Conservation (phyloP, 2,113 vertebrate species). For the Chelonoidis abingdonii region DNA sequence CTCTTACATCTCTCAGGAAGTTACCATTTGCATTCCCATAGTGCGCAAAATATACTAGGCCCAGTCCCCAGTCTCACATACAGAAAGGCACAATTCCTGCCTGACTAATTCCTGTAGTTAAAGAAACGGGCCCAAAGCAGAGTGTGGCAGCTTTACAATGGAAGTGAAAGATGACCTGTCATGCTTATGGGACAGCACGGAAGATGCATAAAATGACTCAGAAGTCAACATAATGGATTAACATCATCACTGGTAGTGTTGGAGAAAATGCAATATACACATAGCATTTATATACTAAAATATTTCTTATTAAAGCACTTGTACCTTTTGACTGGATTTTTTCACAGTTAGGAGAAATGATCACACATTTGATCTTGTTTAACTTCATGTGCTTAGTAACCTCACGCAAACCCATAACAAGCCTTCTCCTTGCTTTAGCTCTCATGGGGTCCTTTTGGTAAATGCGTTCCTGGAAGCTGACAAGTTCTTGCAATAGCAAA, state of each 20-base stretch:
- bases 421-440: slow-evolving; percentile 93
- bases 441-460: slow-evolving; percentile 96
- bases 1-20: background rate
- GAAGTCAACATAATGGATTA: background rate
- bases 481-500: slow-evolving; percentile 94
- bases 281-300: background rate
- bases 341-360: slow-evolving; percentile 99
- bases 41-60: background rate
- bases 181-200: background rate
- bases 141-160: background rate
- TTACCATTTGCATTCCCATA: background rate
- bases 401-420: slow-evolving; percentile 97
- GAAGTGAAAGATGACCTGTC: background rate
- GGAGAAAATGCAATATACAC: background rate
- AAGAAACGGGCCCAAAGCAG: background rate
- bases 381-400: slow-evolving; percentile 99
- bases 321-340: slow-evolving; percentile 98
- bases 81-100: background rate
- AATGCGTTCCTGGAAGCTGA: slow-evolving; percentile 95
- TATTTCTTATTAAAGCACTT: background rate
- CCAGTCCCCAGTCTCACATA: background rate
- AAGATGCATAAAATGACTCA: background rate
- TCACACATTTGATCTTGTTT: slow-evolving; percentile 96
- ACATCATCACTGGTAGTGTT: background rate
- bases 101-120: background rate